Evolutionary conservation across 2,113 vertebrate species (phyloP).

Genomic region (Xiphorhynchus elegans): DNA sequence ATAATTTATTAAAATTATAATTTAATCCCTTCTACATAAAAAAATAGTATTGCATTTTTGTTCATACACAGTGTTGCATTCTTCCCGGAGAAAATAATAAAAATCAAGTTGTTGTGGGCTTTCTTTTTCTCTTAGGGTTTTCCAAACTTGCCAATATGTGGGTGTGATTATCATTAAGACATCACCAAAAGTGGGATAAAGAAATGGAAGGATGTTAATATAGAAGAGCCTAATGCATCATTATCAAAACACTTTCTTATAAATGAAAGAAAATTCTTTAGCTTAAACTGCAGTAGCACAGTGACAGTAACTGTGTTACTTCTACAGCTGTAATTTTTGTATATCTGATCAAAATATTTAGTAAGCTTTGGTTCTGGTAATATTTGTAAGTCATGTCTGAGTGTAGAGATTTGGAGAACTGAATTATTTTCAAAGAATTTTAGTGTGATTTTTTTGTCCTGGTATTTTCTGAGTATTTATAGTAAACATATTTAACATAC

Average conservation of each 20-base stretch:
- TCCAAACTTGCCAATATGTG: neutral
- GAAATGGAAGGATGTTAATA: neutral
- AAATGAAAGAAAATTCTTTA: neutral
- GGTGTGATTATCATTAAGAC: neutral
- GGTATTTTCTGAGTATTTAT: neutral
- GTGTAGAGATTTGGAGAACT: neutral
- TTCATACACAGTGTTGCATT: neutral
- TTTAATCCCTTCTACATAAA: neutral
- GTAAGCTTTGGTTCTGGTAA: neutral
- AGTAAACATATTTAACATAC: neutral
- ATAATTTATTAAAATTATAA: neutral
- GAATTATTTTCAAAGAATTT: neutral
- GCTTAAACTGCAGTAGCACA: neutral
- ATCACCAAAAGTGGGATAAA: neutral
- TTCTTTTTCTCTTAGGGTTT: neutral
- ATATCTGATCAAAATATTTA: neutral
- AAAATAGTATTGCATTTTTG: neutral
- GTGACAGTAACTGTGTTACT: neutral
- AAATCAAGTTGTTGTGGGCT: rapidly evolving
- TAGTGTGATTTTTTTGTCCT: neutral
- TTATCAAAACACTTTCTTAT: neutral
- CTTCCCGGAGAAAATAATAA: neutral
- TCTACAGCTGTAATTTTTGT: neutral
- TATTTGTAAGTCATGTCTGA: rapidly evolving
- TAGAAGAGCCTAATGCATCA: neutral